Conservation (phyloP, 1,140 invertebrate genomes). For the Nylanderia fulva region DNA sequence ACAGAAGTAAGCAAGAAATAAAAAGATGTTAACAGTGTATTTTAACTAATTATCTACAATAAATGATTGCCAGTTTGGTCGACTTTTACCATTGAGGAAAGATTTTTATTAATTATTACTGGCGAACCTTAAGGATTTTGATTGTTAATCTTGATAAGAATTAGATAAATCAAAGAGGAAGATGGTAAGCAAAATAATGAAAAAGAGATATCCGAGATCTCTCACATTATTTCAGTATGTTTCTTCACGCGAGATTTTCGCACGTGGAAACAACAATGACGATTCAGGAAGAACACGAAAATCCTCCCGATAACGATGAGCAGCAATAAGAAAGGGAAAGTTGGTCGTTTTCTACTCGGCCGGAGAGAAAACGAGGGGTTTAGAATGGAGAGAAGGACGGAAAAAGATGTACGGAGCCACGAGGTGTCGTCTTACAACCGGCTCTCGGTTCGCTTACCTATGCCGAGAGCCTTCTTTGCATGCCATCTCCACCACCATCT, state of each 20-base stretch:
- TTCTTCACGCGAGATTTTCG: neutral
- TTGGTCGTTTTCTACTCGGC: slow-evolving; percentile 51
- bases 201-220: neutral
- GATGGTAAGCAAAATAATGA: neutral
- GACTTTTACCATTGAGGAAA: no score
- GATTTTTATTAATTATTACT: no score
- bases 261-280: slow-evolving; percentile 16
- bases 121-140: no score
- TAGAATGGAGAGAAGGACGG: slow-evolving; percentile 70
- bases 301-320: slow-evolving; percentile 53
- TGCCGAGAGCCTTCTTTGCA: slow-evolving; percentile 85
- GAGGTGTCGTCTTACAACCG: slow-evolving; percentile 86
- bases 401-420: slow-evolving; percentile 79
- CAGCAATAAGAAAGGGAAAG: slow-evolving; percentile 65
- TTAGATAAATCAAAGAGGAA: neutral
- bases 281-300: slow-evolving; percentile 52
- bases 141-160: neutral
- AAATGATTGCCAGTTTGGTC: no score
- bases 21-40: no score
- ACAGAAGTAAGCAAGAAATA: no score
- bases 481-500: slow-evolving; percentile 86
- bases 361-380: slow-evolving; percentile 30
- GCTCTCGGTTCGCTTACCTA: slow-evolving; percentile 85
- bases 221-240: neutral
- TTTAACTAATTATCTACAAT: no score